Evolutionary conservation across 2,113 vertebrate genomes (phyloP).

Genomic region (Eubucco bourcierii): DNA sequence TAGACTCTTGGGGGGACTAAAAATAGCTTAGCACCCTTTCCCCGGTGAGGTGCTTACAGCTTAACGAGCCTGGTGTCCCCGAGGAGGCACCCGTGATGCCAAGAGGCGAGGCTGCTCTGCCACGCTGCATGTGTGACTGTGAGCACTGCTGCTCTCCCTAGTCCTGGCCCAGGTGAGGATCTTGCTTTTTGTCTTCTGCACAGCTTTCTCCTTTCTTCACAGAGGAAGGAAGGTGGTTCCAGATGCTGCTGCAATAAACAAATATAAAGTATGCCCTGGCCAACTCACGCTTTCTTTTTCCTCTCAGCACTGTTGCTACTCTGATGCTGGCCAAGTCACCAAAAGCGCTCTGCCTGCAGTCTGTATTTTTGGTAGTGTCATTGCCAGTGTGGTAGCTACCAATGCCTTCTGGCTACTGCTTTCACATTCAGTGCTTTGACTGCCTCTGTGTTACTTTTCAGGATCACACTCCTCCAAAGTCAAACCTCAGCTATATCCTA

Average conservation of each 20-base stretch:
- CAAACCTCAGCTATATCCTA: neutral
- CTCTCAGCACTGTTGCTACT: accelerated
- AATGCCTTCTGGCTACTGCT: neutral
- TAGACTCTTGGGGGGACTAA: neutral
- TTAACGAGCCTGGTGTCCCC: accelerated
- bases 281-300: neutral
- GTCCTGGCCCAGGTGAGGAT: accelerated
- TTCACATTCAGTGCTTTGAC: neutral
- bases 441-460: neutral
- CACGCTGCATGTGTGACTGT: neutral
- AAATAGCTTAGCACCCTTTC: neutral
- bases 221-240: neutral
- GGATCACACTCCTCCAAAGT: neutral
- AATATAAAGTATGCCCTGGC: neutral
- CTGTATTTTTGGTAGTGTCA: no score
- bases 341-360: neutral
- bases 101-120: neutral
- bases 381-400: neutral
- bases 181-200: neutral
- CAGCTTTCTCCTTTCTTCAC: neutral
- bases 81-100: accelerated
- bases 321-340: neutral
- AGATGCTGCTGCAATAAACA: neutral
- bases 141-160: accelerated
- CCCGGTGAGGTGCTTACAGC: neutral